A percentile compares a stretch with the other conserved stretches of the same genome.
phyloP scores from a whole-genome alignment of 2,113 vertebrate genomes.

The Clarias macrocephalus region DNA sequence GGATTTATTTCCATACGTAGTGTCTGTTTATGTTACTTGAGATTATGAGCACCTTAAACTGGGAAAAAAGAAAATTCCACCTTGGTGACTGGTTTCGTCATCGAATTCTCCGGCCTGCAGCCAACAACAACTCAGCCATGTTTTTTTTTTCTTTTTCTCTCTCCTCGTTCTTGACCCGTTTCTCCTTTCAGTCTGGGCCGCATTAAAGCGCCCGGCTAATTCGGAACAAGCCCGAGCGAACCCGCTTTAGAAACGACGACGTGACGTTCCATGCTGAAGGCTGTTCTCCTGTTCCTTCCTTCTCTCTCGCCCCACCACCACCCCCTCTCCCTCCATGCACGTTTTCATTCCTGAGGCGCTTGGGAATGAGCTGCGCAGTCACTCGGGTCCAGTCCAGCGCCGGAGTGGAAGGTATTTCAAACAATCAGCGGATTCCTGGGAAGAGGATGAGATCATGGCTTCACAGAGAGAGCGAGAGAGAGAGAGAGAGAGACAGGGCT shows the following conservation, averaged over 20 bases:
- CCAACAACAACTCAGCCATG: conserved; percentile 50
- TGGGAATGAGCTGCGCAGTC: conserved; percentile 54
- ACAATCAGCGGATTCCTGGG: conserved; percentile 69
- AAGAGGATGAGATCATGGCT: conserved; percentile 69
- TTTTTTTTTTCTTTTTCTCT: conserved; percentile 9
- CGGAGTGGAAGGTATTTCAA: conserved; percentile 67
- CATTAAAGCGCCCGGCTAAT: conserved; percentile 46
- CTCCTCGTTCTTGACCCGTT: background rate
- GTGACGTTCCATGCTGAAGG: conserved; percentile 54
- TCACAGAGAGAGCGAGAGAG: conserved; percentile 40
- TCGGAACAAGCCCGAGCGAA: conserved; percentile 52
- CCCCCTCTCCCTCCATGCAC: background rate
- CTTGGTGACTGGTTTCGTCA: conserved; percentile 49
- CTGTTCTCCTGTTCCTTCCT: conserved; percentile 41
- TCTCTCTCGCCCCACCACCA: background rate
- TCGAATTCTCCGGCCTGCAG: conserved; percentile 45
- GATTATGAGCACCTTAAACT: background rate
- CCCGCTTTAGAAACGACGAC: conserved; percentile 32
- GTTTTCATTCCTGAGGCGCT: conserved; percentile 34
- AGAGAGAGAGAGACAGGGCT: conserved; percentile 19
- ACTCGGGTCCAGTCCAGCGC: conserved; percentile 46
- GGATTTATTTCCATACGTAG: too few species aligned
- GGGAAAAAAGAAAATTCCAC: conserved; percentile 26
- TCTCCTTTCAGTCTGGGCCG: conserved; percentile 28
- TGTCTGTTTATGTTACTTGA: too few species aligned